Conservation (phyloP, 2,113 vertebrate species). For the Macrotus californicus region DNA sequence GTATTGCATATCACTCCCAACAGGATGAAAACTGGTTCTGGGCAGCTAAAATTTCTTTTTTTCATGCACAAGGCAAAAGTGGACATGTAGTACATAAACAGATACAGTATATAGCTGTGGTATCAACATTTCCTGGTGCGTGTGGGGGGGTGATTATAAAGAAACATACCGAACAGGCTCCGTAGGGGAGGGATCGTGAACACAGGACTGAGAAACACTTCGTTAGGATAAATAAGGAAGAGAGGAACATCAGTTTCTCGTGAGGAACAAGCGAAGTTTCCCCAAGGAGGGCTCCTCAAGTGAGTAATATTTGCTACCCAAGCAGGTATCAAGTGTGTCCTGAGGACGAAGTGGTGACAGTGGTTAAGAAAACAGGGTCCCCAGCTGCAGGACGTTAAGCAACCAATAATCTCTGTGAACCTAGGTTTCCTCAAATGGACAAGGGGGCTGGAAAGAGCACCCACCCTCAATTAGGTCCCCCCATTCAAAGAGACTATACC, state of each 20-base stretch:
- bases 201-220: background rate
- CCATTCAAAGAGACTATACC: background rate
- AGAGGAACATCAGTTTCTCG: background rate
- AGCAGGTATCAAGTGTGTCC: background rate
- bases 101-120: background rate
- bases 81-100: background rate
- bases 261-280: background rate
- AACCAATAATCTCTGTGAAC: background rate
- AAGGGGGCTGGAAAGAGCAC: background rate
- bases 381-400: background rate
- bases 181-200: accelerated
- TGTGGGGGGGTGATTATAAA: background rate
- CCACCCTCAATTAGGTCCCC: accelerated
- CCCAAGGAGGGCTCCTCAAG: background rate
- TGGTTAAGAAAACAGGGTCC: background rate
- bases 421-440: background rate
- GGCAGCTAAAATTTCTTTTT: background rate
- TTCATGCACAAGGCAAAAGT: background rate
- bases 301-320: background rate
- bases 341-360: background rate
- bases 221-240: background rate
- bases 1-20: accelerated
- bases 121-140: background rate
- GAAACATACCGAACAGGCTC: background rate
- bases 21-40: too few relatives aligned